Base-by-base conservation (phyloP, 2,797 vertebrate species). In the Crossoptilon crossoptilon region DNA sequence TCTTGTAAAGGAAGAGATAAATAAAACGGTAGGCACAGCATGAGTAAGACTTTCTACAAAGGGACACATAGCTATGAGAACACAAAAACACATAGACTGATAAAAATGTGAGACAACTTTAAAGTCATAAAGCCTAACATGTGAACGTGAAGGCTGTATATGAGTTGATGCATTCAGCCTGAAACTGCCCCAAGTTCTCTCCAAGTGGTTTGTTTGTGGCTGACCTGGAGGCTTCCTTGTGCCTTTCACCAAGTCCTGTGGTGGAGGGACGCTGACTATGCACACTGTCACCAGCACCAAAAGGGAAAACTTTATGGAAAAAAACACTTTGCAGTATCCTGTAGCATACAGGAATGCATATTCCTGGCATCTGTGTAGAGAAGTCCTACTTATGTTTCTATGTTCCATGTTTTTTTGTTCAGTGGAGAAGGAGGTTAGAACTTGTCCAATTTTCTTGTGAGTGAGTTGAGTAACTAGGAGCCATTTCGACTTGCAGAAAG, bases 11-110 rank as follows among this genome's bases (percentile, higher is more conserved):
- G 37, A 59, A 23, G n/a, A 82, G 55, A 68, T 9, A 68, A 14
- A 14, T 1, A 3, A 44, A 83, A 77, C 0, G 0, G 35, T n/a
- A 92, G 41, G 31, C 6, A 16, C 33, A 60, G 39, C 6, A 14
- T 3, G 7, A n/a, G 33, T 0, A 69, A 62, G 59, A 33, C 35
- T 55, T 76, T 26, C 35, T 71, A 33, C n/a, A 29, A 37, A 84
- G 59, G 18, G 27, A 67, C 35, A 51, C 4, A 4, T 11, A 41
- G 26, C 29, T 29, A 46, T 2, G 5, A 84, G 17, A 39, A 62
- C 41, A 56, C 14, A 60, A 5, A 77, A 68, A 23, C 37, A 29
- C 5, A 6, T 6, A 9, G 55, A 51, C 66, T 55, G 12, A 56
- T 14, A 81, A 86, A 81, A 81, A 88, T 26, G 7, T 46, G 51